A percentile compares a stretch with the other conserved stretches of the same genome.
These are phyloP conservation scores for Columba janthina DNA, from an alignment of 2,113 vertebrate species.

Conservation along the genomic window DNA sequence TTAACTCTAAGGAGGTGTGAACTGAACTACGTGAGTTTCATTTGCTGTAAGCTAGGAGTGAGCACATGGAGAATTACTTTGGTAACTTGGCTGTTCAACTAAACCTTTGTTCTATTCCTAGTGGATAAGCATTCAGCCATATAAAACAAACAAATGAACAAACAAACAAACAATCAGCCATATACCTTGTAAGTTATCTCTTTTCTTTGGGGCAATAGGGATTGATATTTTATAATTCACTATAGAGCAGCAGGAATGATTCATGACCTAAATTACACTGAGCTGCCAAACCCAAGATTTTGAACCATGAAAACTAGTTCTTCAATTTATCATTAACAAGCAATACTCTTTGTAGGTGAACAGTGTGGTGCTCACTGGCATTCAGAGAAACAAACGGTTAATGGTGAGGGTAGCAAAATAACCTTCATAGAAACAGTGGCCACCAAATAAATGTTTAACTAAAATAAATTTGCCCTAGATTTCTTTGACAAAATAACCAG, in stretches of 20 bases:
- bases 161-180: neutral
- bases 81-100: neutral
- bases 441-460: constrained; percentile 62
- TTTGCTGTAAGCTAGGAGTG: neutral
- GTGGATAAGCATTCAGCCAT: neutral
- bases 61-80: constrained; percentile 30
- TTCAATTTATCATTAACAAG: neutral
- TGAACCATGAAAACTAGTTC: neutral
- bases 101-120: neutral
- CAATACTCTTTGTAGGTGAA: neutral
- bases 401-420: constrained; percentile 7
- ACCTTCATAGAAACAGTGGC: constrained; percentile 40
- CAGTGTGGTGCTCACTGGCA: neutral
- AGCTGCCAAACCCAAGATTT: neutral
- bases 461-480: constrained; percentile 67
- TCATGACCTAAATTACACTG: neutral
- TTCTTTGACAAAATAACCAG: constrained; percentile 53
- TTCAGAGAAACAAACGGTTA: constrained; percentile 54
- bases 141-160: neutral
- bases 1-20: constrained; percentile 11
- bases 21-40: neutral
- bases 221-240: constrained; percentile 8
- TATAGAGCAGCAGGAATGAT: neutral
- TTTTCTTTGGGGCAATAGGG: neutral
- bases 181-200: neutral